Conservation (phyloP, 2,113 vertebrate genomes). For the Muntiacus reevesi region DNA sequence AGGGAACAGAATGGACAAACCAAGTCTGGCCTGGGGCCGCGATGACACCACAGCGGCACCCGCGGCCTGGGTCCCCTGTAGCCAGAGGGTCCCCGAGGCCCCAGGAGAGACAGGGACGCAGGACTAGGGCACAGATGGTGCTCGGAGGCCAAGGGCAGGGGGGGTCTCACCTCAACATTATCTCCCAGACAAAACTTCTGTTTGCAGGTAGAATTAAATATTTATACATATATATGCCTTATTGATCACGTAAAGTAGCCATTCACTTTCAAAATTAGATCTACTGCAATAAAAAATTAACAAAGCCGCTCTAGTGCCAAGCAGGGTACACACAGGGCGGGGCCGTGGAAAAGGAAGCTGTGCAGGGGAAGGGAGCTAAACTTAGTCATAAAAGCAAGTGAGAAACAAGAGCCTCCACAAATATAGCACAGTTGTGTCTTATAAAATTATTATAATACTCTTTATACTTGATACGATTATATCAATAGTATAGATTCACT, state of each 20-base stretch:
- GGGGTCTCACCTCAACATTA: conserved; percentile 59
- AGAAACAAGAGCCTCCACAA: conserved; percentile 79
- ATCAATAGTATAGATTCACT: conserved; percentile 79
- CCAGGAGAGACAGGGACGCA: conserved; percentile 47
- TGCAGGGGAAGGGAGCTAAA: conserved; percentile 71
- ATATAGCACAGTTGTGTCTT: conserved; percentile 78
- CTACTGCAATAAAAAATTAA: conserved; percentile 70
- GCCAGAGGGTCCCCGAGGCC: conserved; percentile 24
- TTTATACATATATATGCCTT: conserved; percentile 64
- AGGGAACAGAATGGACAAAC: not conserved
- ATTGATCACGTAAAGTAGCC: conserved; percentile 74
- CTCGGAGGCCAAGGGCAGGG: conserved; percentile 49
- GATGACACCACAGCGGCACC: conserved; percentile 30
- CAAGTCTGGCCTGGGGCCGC: conserved; percentile 39
- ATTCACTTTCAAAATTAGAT: conserved; percentile 75
- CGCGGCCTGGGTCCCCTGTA: conserved; percentile 30
- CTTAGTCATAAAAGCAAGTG: conserved; percentile 67
- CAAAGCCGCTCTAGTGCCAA: conserved; percentile 65
- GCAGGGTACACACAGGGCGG: not conserved
- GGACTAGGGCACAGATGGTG: conserved; percentile 54
- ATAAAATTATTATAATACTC: conserved; percentile 81
- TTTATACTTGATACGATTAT: conserved; percentile 77
- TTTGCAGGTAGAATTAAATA: conserved; percentile 71
- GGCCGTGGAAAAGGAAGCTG: not conserved
- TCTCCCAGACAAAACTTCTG: conserved; percentile 44